Evolutionary conservation across 1,140 invertebrate genomes (phyloP), one percentile per base, ranked within the genome.

Genomic region (Medauroidea extradentata): DNA sequence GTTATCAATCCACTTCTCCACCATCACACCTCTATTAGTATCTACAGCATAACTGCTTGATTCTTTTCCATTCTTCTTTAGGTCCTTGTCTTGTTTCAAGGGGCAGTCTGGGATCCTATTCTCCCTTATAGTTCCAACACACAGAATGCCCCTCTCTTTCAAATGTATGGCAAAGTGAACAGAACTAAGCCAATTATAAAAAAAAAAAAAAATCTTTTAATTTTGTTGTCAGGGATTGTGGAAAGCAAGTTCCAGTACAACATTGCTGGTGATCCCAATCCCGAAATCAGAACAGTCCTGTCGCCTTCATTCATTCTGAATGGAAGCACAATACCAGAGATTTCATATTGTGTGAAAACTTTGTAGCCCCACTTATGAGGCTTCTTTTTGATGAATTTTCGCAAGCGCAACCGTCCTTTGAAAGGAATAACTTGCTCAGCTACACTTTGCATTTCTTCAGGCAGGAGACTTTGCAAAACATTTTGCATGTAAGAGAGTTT

Each of bases 361-460:
- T 69, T 72, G 3, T 71, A 58, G 4, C 67, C 69, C 54, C 64
- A 62, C 44, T 69, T 72, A 43, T 66, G 65, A 9, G 71, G 71
- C 42, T 73, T 71, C 18, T 51, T 59, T 7, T 58, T 66, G 4
- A 71, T 50, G 54, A 71, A 72, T 43, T 69, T 67, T 18, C 65
- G 64, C 16, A 64, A 63, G 2, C 39, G 16, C 1, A 63, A 29
- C 9, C 63, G n/a, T 2, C 69, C 67, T 60, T 71, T 72, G 59
- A 65, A 72, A 14, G 60, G 60, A 8, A 72, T 63, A 59, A 73
- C 71, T 19, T 58, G 58, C 57, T 73, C 69, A 58, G 71, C 59
- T 5, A 73, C 60, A 67, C 53, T 70, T 65, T 62, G 66, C 42
- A 72, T 65, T 49, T 75, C 69, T 66, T 73, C 69, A 54, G 61